A percentile compares a stretch with the other conserved stretches of the same genome.
These are phyloP conservation scores for Notarius lentiginosus DNA, from an alignment of 2,113 vertebrate species.

Conservation along the genomic window DNA sequence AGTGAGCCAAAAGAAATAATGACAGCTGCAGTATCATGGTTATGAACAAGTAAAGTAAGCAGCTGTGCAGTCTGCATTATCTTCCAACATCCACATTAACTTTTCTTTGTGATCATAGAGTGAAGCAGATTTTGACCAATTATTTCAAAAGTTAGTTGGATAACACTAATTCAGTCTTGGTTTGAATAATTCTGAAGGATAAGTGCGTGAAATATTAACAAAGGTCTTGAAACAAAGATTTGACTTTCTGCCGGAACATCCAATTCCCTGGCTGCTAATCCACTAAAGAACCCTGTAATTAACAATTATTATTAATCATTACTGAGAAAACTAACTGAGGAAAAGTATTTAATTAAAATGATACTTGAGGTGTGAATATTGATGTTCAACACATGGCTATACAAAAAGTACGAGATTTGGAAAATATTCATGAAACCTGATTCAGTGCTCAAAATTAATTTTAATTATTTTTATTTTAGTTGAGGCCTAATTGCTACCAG, in stretches of 20 bases:
- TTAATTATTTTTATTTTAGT: background rate
- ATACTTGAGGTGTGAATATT: background rate
- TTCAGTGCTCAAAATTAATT: background rate
- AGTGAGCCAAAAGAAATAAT: background rate
- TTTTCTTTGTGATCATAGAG: too few species aligned
- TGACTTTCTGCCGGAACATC: background rate
- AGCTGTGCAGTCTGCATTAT: background rate
- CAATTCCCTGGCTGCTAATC: background rate
- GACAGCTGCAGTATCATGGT: background rate
- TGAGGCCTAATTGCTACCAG: background rate
- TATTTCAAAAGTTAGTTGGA: background rate
- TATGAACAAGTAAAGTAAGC: background rate
- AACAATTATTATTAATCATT: background rate
- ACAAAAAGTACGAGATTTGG: background rate
- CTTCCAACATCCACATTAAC: background rate
- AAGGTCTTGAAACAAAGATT: background rate
- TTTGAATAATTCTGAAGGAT: background rate
- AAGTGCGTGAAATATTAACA: background rate
- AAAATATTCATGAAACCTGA: background rate
- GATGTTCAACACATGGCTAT: background rate
- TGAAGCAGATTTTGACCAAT: background rate
- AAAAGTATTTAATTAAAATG: background rate
- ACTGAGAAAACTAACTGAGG: background rate
- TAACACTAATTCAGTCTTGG: background rate
- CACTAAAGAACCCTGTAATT: background rate